Conservation (phyloP, 2,113 vertebrate genomes). For the Nycticebus coucang region DNA sequence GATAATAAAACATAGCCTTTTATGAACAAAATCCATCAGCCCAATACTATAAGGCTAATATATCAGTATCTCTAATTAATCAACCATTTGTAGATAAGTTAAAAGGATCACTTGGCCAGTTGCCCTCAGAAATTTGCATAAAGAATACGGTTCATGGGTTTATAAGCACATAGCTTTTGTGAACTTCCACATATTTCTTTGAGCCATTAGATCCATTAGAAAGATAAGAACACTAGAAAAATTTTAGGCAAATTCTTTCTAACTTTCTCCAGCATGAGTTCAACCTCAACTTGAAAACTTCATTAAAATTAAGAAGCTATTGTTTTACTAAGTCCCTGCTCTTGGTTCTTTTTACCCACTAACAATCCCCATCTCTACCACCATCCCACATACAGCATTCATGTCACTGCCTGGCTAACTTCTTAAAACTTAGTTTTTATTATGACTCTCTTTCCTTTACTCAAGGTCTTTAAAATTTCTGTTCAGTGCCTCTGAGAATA, state of each 20-base stretch:
- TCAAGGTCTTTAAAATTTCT: background rate
- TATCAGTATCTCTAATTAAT: background rate
- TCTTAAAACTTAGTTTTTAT: background rate
- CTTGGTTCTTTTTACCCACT: background rate
- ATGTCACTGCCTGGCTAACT: background rate
- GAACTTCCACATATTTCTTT: background rate
- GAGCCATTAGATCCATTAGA: background rate
- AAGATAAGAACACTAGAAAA: background rate
- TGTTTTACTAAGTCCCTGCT: background rate
- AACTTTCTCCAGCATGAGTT: background rate
- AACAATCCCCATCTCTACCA: no score
- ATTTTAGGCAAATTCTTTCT: background rate
- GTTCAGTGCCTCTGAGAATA: background rate
- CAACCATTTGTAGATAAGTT: background rate
- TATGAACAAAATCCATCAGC: background rate
- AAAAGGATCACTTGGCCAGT: background rate
- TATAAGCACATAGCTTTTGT: background rate
- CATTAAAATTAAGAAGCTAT: background rate
- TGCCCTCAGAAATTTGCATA: background rate
- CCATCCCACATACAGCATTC: background rate
- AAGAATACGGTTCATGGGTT: background rate
- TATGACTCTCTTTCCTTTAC: background rate
- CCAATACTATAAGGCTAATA: background rate
- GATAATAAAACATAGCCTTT: background rate
- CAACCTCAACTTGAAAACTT: background rate